phyloP scores from a whole-genome alignment of 2,797 vertebrate species.

The Graptemys geographica region DNA sequence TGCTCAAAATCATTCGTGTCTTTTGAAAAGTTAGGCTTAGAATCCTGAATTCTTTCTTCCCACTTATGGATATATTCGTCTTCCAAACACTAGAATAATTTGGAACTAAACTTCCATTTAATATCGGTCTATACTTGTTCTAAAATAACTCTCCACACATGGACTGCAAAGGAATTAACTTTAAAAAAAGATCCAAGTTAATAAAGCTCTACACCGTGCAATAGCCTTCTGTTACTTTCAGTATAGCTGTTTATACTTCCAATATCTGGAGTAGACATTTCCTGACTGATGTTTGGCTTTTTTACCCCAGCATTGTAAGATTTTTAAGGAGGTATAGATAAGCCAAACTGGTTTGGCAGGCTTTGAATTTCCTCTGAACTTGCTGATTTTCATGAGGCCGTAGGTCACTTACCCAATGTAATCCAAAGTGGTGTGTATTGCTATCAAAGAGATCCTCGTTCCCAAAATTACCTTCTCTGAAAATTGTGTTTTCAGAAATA shows the following conservation, averaged over 20 bases:
- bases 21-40: neutral
- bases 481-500: neutral
- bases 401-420: neutral
- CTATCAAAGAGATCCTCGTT: neutral
- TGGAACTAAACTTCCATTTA: conserved; percentile 51
- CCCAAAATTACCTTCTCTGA: neutral
- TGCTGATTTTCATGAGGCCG: conserved; percentile 38
- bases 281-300: conserved; percentile 50
- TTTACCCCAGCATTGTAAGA: conserved; percentile 65
- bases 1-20: neutral
- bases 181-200: conserved; percentile 57
- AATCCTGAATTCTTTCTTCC: neutral
- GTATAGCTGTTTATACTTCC: conserved; percentile 53
- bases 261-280: conserved; percentile 69
- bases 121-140: conserved; percentile 22
- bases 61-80: neutral
- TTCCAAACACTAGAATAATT: conserved; percentile 35
- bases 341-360: conserved; percentile 41
- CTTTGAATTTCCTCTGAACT: conserved; percentile 44
- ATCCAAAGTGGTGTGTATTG: neutral
- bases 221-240: conserved; percentile 46
- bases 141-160: conserved; percentile 51
- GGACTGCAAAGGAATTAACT: conserved; percentile 54
- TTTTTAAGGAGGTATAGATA: conserved; percentile 22
- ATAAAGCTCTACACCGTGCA: conserved; percentile 49